Evolutionary conservation across 1,140 invertebrate genomes (phyloP), one percentile per base, ranked within the genome.

Genomic region (Pogonognathellus flavescens): DNA sequence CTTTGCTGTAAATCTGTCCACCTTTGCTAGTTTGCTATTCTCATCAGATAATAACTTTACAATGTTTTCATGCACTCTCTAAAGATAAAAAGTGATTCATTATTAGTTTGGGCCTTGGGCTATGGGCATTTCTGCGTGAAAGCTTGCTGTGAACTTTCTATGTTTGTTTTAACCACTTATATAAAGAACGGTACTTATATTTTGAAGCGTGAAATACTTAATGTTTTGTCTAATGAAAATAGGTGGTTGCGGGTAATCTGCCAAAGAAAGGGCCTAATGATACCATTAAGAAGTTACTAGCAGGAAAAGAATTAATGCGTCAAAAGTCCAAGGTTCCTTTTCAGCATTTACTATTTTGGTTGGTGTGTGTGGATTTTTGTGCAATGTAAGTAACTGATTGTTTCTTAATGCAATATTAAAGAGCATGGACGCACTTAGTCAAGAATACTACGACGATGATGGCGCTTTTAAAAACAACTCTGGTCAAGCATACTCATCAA

Each of bases 391-490:
- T 20, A 16, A 52, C 11, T 18, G 11, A 52, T 9, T 9, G 14
- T 80, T 52, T 53, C 50, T 18, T 53, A 13, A 52, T 53, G 10
- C 7, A 31, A 14, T 59, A 62, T 82, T 82, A 22, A 22, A 82
- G 59, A 82, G 81, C 57, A 60, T 31, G n/a, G 81, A 82, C n/a
- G 57, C 57, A 49, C 31, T 82, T 0, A 82, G 81, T 50, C 22
- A 50, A 84, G 80, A 81, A 57, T 81, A 55, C 14, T 81, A 81
- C 14, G 85, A 86, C 18, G 86, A 84, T 11, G 86, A 86, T 25
- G 81, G 84, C 14, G 22, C 80, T 16, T 84, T 84, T 25, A 72
- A 66, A 59, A 84, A 76, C 62, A 85, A 50, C 81, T 31, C 31
- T 18, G 84, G 83, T 2, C 62, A 80, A 52, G 62, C 86, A 1